Percentiles rank a stretch among this genome's conserved stretches.
These are phyloP conservation scores for Ornithoptera priamus DNA, from an alignment of 2,888 invertebrate genomes.

Conservation along the genomic window DNA sequence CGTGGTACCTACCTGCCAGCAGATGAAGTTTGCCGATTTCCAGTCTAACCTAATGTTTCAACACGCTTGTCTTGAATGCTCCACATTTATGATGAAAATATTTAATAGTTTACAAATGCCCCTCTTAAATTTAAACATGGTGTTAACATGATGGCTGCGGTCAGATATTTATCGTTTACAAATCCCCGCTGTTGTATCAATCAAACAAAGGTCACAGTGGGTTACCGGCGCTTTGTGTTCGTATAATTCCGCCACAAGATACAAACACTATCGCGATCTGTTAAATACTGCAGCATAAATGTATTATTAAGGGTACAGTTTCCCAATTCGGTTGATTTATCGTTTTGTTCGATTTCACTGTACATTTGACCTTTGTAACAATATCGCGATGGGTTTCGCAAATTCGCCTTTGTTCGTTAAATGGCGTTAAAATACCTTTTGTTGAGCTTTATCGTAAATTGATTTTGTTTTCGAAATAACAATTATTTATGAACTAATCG, in stretches of 20 bases:
- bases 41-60: too few species aligned
- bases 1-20: too few species aligned
- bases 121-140: conserved; percentile 13
- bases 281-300: conserved; percentile 19
- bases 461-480: conserved; percentile 44
- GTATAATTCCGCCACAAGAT: conserved; percentile 19
- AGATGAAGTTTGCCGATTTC: too few species aligned
- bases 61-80: background rate
- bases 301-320: conserved; percentile 26
- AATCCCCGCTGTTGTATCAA: conserved; percentile 23
- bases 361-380: conserved; percentile 54
- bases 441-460: conserved; percentile 39
- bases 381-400: conserved; percentile 55
- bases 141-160: conserved; percentile 17
- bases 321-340: conserved; percentile 35
- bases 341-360: conserved; percentile 45
- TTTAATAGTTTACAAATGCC: background rate
- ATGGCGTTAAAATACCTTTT: conserved; percentile 45
- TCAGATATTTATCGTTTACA: conserved; percentile 24
- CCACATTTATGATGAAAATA: background rate
- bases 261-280: conserved; percentile 13
- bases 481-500: conserved; percentile 12
- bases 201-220: conserved; percentile 25
- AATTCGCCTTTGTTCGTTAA: conserved; percentile 52
- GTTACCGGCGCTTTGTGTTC: conserved; percentile 8